Percentiles rank a stretch among this genome's conserved stretches.
Conservation (phyloP, 1,140 invertebrate species). For the Leptinotarsa defecta region DNA sequence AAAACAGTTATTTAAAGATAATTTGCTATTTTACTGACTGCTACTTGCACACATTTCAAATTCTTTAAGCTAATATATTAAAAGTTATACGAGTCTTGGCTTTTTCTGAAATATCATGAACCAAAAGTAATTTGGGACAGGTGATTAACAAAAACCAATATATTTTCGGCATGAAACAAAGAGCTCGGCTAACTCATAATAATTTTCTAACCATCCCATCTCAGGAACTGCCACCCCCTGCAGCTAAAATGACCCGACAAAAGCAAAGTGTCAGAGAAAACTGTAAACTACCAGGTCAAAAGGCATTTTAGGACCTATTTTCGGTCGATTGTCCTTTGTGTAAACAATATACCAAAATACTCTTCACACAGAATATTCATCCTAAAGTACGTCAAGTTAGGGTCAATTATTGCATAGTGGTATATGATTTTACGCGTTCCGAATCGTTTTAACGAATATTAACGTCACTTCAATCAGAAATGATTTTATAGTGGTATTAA, state of each 20-base stretch:
- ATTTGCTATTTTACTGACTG: no score
- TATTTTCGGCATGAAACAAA: conserved; percentile 44
- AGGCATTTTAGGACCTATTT: conserved; percentile 14
- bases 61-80: no score
- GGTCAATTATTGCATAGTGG: no score
- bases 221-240: conserved; percentile 39
- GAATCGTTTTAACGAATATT: background rate
- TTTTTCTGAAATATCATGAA: background rate
- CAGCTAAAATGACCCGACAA: conserved; percentile 42
- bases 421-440: background rate
- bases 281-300: conserved; percentile 34
- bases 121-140: conserved; percentile 13
- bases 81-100: no score
- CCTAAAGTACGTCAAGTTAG: no score
- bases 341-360: conserved; percentile 1
- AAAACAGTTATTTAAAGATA: no score
- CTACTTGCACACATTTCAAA: no score
- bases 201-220: conserved; percentile 30
- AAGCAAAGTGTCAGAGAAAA: conserved; percentile 41
- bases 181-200: conserved; percentile 31
- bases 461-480: background rate
- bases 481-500: conserved; percentile 16
- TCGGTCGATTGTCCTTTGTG: conserved; percentile 18
- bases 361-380: no score
- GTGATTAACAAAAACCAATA: conserved; percentile 45